Conservation (phyloP, 2,888 invertebrate species). For the Autographa pulchrina region DNA sequence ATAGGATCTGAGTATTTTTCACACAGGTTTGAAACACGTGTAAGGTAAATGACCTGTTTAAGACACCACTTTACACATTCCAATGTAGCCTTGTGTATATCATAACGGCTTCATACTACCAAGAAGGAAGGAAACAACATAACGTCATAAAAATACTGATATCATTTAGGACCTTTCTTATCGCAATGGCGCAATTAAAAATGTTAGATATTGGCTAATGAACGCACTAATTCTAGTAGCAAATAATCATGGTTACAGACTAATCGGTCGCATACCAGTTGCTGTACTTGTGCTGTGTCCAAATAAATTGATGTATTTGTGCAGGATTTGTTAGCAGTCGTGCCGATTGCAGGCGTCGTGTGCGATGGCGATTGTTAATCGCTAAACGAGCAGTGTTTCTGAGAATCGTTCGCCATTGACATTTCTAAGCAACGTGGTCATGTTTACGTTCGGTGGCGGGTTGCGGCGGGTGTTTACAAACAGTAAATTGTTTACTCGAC, state of each 20-base stretch:
- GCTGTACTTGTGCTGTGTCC: constrained; percentile 5
- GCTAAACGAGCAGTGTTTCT: constrained; percentile 64
- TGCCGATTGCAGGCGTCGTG: constrained; percentile 27
- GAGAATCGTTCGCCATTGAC: constrained; percentile 75
- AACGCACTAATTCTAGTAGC: constrained; percentile 16
- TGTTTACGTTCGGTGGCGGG: constrained; percentile 80
- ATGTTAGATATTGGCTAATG: constrained; percentile 7
- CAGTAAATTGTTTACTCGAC: constrained; percentile 84
- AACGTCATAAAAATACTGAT: constrained; percentile 1
- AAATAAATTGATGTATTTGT: constrained; percentile 24
- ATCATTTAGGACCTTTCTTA: constrained; percentile 14
- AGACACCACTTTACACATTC: not conserved
- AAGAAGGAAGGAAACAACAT: constrained; percentile 15
- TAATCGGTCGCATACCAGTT: not conserved
- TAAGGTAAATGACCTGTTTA: constrained; percentile 33
- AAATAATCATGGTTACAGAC: constrained; percentile 12
- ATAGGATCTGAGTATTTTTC: constrained; percentile 1
- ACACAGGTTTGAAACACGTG: constrained; percentile 13
- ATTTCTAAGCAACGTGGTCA: constrained; percentile 78
- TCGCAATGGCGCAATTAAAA: constrained; percentile 34
- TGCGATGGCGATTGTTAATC: constrained; percentile 58
- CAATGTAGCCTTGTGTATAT: constrained; percentile 25
- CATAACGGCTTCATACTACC: constrained; percentile 9
- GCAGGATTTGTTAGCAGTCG: constrained; percentile 37
- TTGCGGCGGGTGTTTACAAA: constrained; percentile 83